phyloP scores from a whole-genome alignment of 2,113 vertebrate species.

The Podocnemis expansa region DNA sequence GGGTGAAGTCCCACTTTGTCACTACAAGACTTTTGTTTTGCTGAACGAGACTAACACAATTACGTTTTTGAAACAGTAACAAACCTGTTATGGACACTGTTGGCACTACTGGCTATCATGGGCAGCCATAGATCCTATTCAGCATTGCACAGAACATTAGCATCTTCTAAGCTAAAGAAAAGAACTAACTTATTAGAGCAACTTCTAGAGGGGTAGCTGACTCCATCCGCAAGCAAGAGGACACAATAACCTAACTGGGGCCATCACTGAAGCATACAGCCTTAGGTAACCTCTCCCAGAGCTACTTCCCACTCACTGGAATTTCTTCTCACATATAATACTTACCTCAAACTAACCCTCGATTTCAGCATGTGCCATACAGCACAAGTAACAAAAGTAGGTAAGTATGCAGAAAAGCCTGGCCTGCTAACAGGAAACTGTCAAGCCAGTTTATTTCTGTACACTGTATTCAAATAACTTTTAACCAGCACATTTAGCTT shows the following conservation, averaged over 20 bases:
- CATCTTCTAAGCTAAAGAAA: not conserved
- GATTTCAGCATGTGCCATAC: constrained; percentile 8
- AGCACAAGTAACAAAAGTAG: constrained; percentile 3
- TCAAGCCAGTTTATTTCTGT: constrained; percentile 21
- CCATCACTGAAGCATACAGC: not conserved
- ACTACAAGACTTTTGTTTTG: too few species aligned
- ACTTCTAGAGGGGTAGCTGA: not conserved
- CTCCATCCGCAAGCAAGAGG: not conserved
- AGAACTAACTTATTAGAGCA: not conserved
- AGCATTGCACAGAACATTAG: not conserved
- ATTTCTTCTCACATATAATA: constrained; percentile 21
- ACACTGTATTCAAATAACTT: constrained; percentile 49
- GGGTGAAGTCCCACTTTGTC: too few species aligned
- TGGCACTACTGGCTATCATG: not conserved
- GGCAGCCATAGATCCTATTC: not conserved
- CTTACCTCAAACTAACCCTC: constrained; percentile 13
- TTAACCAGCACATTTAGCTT: constrained; percentile 41
- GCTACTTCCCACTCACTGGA: not conserved
- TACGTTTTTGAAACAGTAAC: not conserved
- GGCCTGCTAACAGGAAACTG: constrained; percentile 19
- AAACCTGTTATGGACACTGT: not conserved
- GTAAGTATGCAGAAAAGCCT: constrained; percentile 38
- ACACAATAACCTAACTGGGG: not conserved
- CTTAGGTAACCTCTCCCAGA: not conserved
- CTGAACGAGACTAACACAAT: too few species aligned